Evolutionary conservation across 2,888 invertebrate genomes (phyloP).

Genomic region (Abrostola triplasia): DNA sequence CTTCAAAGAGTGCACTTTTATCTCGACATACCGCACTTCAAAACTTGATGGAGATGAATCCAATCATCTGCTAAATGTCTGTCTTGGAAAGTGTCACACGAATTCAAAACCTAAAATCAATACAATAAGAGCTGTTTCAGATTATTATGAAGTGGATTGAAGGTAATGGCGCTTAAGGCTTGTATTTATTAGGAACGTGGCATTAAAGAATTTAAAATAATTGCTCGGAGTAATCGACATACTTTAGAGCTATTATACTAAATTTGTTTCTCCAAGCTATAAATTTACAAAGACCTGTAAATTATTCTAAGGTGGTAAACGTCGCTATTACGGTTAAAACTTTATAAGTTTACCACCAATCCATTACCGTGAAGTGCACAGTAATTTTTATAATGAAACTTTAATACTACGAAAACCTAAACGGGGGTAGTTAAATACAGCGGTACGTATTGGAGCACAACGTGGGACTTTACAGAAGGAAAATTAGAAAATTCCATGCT

Average conservation of each 20-base stretch:
- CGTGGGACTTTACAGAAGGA: conserved; percentile 11
- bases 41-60: conserved; percentile 1
- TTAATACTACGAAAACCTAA: conserved; percentile 35
- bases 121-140: background rate
- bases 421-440: conserved; percentile 14
- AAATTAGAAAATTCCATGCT: background rate
- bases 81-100: background rate
- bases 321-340: conserved; percentile 46
- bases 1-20: conserved; percentile 6
- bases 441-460: conserved; percentile 33
- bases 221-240: conserved; percentile 23
- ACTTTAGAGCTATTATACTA: conserved; percentile 21
- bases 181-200: conserved; percentile 4
- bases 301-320: conserved; percentile 47
- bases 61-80: conserved; percentile 1
- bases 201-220: conserved; percentile 16
- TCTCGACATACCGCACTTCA: background rate
- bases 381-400: conserved; percentile 46
- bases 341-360: conserved; percentile 51
- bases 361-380: conserved; percentile 48
- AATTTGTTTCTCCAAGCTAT: conserved; percentile 22
- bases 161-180: background rate
- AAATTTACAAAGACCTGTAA: conserved; percentile 33
- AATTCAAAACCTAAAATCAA: background rate
- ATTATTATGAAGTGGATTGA: background rate